phyloP scores from a whole-genome alignment of 2,797 vertebrate species.

The Lagocephalus sceleratus region DNA sequence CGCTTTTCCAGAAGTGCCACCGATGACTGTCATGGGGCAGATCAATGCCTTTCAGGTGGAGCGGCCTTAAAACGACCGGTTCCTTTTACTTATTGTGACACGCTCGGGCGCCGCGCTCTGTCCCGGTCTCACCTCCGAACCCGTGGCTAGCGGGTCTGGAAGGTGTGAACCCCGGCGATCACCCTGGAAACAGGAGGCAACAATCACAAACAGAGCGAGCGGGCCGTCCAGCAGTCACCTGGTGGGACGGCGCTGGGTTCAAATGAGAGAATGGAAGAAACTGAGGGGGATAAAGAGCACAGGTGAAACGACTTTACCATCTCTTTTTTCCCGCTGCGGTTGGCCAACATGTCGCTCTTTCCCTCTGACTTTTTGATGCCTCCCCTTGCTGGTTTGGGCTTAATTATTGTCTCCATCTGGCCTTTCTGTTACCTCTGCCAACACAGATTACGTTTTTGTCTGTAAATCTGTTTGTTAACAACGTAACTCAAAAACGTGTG shows the following conservation, averaged over 20 bases:
- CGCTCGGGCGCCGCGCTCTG: slow-evolving; percentile 25
- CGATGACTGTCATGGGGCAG: no score
- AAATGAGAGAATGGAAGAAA: slow-evolving; percentile 46
- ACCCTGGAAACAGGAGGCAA: slow-evolving; percentile 51
- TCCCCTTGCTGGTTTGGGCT: neutral
- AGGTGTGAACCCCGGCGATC: slow-evolving; percentile 32
- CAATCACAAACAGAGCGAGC: slow-evolving; percentile 28
- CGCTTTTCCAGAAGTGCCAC: no score
- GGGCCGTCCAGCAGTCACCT: slow-evolving; percentile 52
- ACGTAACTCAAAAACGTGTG: no score
- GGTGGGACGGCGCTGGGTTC: slow-evolving; percentile 20
- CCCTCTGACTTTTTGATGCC: slow-evolving; percentile 13
- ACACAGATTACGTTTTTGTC: no score
- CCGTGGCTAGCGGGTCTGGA: slow-evolving; percentile 5
- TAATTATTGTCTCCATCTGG: slow-evolving; percentile 2
- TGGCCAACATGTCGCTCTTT: slow-evolving; percentile 31
- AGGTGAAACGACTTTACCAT: slow-evolving; percentile 49
- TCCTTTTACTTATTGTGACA: slow-evolving; percentile 2
- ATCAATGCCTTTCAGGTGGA: no score
- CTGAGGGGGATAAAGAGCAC: slow-evolving; percentile 12
- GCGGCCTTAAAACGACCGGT: slow-evolving; percentile 27
- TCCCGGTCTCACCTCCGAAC: slow-evolving; percentile 43
- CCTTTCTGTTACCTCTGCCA: no score
- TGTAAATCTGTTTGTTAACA: no score
- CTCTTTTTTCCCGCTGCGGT: slow-evolving; percentile 15